Evolutionary conservation across 2,888 invertebrate genomes (phyloP), one percentile per base, ranked within the genome.

Genomic region (Nesidiocoris tenuis): DNA sequence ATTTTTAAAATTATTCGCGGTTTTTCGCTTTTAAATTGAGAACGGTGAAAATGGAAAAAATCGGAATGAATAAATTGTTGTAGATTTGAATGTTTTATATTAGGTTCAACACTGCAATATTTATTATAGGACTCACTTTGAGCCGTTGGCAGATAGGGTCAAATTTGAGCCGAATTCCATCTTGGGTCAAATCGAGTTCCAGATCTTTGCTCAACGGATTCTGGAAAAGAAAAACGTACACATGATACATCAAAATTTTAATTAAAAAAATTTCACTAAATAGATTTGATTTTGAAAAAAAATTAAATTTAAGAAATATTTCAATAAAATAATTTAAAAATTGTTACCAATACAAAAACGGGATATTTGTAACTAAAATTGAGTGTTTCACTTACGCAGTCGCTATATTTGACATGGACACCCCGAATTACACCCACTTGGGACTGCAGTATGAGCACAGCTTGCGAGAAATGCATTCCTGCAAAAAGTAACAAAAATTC

Each of bases 401-500:
- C 96, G 85, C 95, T 96, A 87, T 98, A 98, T 81, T 96, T 90
- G 81, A 98, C 95, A 89, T 98, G 95, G 80, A 97, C 96, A 80
- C 95, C 95, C 86, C 95, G 91, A 82, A 98, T 95, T 82, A 93
- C 90, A 81, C 95, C 94, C 84, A 97, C 95, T 88, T 97, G 96
- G 79, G 95, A 93, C 85, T 96, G 96, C 83, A 98, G 92, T 82
- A 97, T 96, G 82, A 96, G 93, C 82, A 98, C 95, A 80, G 96
- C 94, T 86, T 98, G 97, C 81, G 96, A 95, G 87, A 98, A 96
- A 87, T 97, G 96, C 97, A 97, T 98, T 82, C 98, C 98, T 94
- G 87, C 17, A 89, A 3, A 39, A 39, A 39, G 3, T 12, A 39
- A 39, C 39, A 12, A 39, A 39, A n/a, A n/a, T n/a, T n/a, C n/a